Evolutionary conservation across 2,888 invertebrate genomes (phyloP).

Genomic region (Netelia inedita): DNA sequence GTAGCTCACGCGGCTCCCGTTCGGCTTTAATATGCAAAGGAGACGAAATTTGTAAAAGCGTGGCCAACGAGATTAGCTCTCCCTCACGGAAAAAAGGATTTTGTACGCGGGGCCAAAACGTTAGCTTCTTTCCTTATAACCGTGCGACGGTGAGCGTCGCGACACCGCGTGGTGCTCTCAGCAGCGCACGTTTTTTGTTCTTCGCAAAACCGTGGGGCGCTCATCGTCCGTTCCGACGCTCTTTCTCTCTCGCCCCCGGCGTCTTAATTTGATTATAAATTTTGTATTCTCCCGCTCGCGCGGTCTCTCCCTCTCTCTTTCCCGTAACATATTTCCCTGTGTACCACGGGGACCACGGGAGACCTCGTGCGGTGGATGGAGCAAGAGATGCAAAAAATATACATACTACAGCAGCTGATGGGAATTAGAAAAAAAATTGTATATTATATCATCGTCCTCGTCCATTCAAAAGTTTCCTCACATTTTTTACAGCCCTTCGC

Average conservation of each 20-base stretch:
- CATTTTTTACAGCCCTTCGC: conserved; percentile 1
- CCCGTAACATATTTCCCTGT: conserved; percentile 54
- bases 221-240: conserved; percentile 3
- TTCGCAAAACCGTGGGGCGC: background rate
- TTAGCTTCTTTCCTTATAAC: background rate
- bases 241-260: conserved; percentile 39
- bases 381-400: conserved; percentile 23
- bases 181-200: background rate
- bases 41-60: conserved; percentile 73
- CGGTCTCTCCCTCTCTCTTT: conserved; percentile 47
- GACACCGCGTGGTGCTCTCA: conserved; percentile 42
- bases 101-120: conserved; percentile 55
- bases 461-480: background rate
- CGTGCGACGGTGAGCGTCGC: conserved; percentile 62
- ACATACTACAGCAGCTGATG: conserved; percentile 56
- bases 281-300: conserved; percentile 71
- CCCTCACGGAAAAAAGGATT: conserved; percentile 62
- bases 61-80: conserved; percentile 75
- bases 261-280: conserved; percentile 74
- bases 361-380: conserved; percentile 30
- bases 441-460: conserved; percentile 35
- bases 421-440: conserved; percentile 48
- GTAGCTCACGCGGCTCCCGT: background rate
- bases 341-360: background rate
- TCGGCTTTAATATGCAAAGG: conserved; percentile 68